These are phyloP conservation scores for Drosophila setifemur DNA, from an alignment of 1,140 invertebrate genomes.

Conservation along the genomic window DNA sequence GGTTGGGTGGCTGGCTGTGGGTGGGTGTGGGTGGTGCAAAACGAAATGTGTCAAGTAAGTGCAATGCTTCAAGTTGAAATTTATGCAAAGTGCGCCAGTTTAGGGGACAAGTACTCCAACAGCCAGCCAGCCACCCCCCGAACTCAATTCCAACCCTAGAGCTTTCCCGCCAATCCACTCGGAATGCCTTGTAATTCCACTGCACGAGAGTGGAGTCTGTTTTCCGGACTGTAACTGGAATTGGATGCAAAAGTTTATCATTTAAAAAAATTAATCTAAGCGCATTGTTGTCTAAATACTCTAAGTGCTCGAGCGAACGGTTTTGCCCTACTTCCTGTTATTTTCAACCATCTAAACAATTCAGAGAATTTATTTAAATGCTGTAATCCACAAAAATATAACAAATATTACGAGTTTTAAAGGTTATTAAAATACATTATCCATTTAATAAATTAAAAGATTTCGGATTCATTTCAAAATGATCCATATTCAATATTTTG, in stretches of 20 bases:
- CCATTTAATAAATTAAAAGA: too few species aligned
- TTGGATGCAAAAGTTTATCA: background rate
- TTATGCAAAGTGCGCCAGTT: conserved; percentile 72
- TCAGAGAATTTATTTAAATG: too few species aligned
- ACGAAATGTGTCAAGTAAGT: conserved; percentile 76
- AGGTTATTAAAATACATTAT: too few species aligned
- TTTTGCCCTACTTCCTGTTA: too few species aligned
- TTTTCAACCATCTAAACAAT: too few species aligned
- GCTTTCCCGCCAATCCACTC: conserved; percentile 8
- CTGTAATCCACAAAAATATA: too few species aligned
- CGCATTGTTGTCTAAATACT: too few species aligned
- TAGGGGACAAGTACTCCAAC: conserved; percentile 31
- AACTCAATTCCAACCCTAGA: background rate
- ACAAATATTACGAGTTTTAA: too few species aligned
- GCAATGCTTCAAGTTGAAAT: conserved; percentile 72
- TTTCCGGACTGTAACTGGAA: conserved; percentile 20
- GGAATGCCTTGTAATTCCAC: conserved; percentile 58
- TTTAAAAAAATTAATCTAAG: conserved; percentile 13
- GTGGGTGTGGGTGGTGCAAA: conserved; percentile 27
- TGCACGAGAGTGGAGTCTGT: conserved; percentile 12
- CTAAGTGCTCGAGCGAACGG: too few species aligned
- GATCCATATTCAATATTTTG: too few species aligned
- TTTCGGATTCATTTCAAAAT: too few species aligned
- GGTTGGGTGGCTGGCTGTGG: too few species aligned
- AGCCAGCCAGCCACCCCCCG: background rate